Percentiles rank a stretch among this genome's conserved stretches.
These are phyloP conservation scores for Hoplostethus atlanticus DNA, from an alignment of 2,797 vertebrate genomes.

Conservation along the genomic window DNA sequence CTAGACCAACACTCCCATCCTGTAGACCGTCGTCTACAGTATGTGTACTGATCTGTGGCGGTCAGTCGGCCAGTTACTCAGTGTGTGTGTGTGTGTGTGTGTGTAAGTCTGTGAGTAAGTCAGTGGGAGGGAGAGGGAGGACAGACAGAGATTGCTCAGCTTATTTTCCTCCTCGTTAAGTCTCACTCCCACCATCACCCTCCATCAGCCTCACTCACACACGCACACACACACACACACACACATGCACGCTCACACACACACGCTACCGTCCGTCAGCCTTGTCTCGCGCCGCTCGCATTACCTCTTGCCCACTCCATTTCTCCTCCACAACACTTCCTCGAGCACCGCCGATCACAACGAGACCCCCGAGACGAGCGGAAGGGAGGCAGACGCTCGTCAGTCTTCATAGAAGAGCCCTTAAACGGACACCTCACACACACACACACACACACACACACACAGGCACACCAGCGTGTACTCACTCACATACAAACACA, in stretches of 20 bases:
- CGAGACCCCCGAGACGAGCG: slow-evolving; percentile 50
- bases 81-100: background rate
- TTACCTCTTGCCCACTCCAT: slow-evolving; percentile 49
- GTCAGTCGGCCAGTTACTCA: background rate
- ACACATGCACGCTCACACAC: slow-evolving; percentile 1
- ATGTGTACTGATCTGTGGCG: too few relatives aligned
- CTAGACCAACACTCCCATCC: too few relatives aligned
- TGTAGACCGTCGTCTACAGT: too few relatives aligned
- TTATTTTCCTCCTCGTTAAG: slow-evolving; percentile 77
- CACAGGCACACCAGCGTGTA: background rate
- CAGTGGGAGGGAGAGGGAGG: slow-evolving; percentile 55
- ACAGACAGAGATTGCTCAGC: slow-evolving; percentile 73
- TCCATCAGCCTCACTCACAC: slow-evolving; percentile 50
- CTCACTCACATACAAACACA: slow-evolving; percentile 13
- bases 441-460: background rate
- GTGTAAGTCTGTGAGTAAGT: slow-evolving; percentile 47
- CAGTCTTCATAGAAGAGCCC: slow-evolving; percentile 64
- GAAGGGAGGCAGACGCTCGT: slow-evolving; percentile 52
- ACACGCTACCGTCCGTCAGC: slow-evolving; percentile 41
- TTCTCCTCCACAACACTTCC: slow-evolving; percentile 59
- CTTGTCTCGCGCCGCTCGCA: slow-evolving; percentile 30
- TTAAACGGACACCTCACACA: slow-evolving; percentile 38
- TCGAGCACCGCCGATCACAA: slow-evolving; percentile 18
- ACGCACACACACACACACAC: background rate
- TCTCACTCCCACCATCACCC: slow-evolving; percentile 58